Percentiles rank a stretch among this genome's conserved stretches.
These are phyloP conservation scores for Gortyna flavago DNA, from an alignment of 2,888 invertebrate species.

Conservation along the genomic window DNA sequence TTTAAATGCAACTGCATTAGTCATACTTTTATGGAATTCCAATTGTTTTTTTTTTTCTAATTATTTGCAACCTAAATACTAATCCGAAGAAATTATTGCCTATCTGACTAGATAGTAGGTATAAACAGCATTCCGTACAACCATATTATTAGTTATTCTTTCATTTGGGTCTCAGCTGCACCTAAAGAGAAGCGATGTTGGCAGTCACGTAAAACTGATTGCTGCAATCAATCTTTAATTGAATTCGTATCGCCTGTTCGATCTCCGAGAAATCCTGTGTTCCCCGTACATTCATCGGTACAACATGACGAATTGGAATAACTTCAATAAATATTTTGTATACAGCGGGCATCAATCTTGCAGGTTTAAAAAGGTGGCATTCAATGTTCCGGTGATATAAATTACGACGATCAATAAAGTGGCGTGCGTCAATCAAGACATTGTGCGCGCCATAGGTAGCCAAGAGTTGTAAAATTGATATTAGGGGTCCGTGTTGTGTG, in stretches of 20 bases:
- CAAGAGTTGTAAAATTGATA: conserved; percentile 66
- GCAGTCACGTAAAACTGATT: conserved; percentile 72
- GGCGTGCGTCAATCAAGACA: conserved; percentile 71
- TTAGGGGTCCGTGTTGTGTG: conserved; percentile 59
- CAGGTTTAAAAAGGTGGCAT: conserved; percentile 69
- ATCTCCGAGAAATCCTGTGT: conserved; percentile 71
- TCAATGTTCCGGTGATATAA: conserved; percentile 74
- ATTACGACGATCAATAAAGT: conserved; percentile 73
- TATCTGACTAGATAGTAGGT: not conserved
- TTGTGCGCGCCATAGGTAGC: conserved; percentile 64
- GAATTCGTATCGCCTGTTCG: conserved; percentile 80
- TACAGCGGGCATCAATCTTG: conserved; percentile 70
- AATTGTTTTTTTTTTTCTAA: conserved; percentile 11
- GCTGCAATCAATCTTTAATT: conserved; percentile 84
- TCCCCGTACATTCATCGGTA: conserved; percentile 49
- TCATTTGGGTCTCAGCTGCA: conserved; percentile 65
- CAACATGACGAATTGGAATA: conserved; percentile 60
- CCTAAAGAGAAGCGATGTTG: conserved; percentile 56
- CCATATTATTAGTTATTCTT: too few relatives aligned
- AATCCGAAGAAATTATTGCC: not conserved
- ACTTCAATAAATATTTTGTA: conserved; percentile 61
- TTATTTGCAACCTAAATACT: conserved; percentile 28
- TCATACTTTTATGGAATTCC: conserved; percentile 10
- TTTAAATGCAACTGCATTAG: conserved; percentile 32
- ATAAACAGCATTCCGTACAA: not conserved